Percentiles rank a stretch among this genome's conserved stretches.
These are phyloP conservation scores for Drosophila flavopinicola DNA, from an alignment of 2,888 invertebrate genomes.

Conservation along the genomic window DNA sequence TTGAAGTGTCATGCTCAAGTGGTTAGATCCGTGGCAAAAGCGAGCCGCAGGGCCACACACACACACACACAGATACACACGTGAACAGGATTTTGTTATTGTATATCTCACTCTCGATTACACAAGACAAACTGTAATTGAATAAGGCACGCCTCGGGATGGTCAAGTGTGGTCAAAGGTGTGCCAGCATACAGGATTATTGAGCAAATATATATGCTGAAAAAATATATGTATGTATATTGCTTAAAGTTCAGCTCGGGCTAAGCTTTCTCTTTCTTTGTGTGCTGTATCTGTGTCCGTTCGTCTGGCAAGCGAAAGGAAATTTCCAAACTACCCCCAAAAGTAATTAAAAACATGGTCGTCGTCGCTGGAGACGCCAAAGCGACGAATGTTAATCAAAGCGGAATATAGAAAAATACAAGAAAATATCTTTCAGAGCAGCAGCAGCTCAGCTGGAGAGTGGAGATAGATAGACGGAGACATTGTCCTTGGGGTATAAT, in stretches of 20 bases:
- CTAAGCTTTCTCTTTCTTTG: conserved; percentile 50
- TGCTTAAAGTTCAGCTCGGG: conserved; percentile 33
- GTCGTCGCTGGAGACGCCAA: conserved; percentile 60
- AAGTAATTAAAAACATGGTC: conserved; percentile 75
- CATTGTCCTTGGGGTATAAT: conserved; percentile 78
- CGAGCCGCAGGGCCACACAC: conserved; percentile 43
- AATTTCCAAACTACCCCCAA: conserved; percentile 74
- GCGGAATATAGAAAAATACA: conserved; percentile 67
- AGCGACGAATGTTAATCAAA: conserved; percentile 77
- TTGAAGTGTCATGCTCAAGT: conserved; percentile 67
- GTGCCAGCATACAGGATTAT: conserved; percentile 22
- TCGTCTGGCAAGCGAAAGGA: conserved; percentile 29
- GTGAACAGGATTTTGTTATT: conserved; percentile 41
- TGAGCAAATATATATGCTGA: conserved; percentile 14
- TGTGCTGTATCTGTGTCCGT: conserved; percentile 1
- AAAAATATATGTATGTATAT: conserved; percentile 2
- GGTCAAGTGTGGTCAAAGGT: conserved; percentile 8
- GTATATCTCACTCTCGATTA: conserved; percentile 30
- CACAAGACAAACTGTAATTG: conserved; percentile 59
- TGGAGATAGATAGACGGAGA: conserved; percentile 31
- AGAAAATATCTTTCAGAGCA: conserved; percentile 41
- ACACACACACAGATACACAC: conserved; percentile 15
- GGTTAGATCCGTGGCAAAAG: conserved; percentile 59
- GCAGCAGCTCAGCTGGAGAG: conserved; percentile 3
- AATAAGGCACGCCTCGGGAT: conserved; percentile 43